phyloP scores from a whole-genome alignment of 2,113 vertebrate genomes.

The Hypanus sabinus region DNA sequence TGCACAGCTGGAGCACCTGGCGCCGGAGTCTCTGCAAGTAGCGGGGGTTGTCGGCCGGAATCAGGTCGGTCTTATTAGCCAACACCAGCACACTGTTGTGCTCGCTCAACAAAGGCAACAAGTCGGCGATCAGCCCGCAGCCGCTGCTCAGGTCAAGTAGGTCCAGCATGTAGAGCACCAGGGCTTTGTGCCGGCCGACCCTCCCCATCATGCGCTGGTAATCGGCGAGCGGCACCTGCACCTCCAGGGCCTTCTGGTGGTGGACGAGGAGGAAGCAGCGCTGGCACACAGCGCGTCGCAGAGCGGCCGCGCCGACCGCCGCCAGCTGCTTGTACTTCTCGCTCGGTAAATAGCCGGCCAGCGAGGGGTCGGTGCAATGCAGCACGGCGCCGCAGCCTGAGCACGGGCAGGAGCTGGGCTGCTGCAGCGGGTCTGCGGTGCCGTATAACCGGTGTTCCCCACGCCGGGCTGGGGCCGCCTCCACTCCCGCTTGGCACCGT shows the following conservation, averaged over 20 bases:
- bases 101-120: slow-evolving; percentile 55
- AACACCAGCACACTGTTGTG: slow-evolving; percentile 69
- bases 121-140: slow-evolving; percentile 60
- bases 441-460: slow-evolving; percentile 50
- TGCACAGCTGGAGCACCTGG: slow-evolving; percentile 55
- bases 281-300: slow-evolving; percentile 59
- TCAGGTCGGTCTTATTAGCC: slow-evolving; percentile 78
- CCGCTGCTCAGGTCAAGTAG: slow-evolving; percentile 74
- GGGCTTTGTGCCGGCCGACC: slow-evolving; percentile 50
- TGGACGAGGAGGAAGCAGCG: slow-evolving; percentile 72
- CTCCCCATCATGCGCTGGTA: slow-evolving; percentile 57
- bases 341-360: slow-evolving; percentile 70
- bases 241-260: slow-evolving; percentile 59
- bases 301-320: not conserved
- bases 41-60: slow-evolving; percentile 61
- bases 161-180: slow-evolving; percentile 76
- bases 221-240: slow-evolving; percentile 57
- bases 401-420: slow-evolving; percentile 58
- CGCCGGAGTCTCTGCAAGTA: slow-evolving; percentile 64
- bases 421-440: slow-evolving; percentile 49
- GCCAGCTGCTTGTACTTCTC: slow-evolving; percentile 61
- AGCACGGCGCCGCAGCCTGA: slow-evolving; percentile 75
- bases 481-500: too few relatives aligned
- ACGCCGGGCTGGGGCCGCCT: slow-evolving; percentile 41
- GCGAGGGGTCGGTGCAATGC: slow-evolving; percentile 56